phyloP scores from a whole-genome alignment of 1,140 invertebrate species.

The Oedothorax gibbosus region DNA sequence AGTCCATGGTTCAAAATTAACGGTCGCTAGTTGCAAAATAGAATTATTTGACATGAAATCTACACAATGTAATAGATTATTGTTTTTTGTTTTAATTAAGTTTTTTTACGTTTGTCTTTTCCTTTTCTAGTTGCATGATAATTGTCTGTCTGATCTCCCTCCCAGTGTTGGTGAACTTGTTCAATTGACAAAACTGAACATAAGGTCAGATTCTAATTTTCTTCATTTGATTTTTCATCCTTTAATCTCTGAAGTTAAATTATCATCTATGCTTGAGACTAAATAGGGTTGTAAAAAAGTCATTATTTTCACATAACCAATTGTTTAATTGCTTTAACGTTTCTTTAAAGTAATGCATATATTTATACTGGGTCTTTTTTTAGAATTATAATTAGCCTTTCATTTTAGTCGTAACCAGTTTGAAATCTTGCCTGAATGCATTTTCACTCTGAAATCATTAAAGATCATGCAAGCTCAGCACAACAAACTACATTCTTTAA shows the following conservation, averaged over 20 bases:
- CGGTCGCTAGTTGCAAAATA: too few relatives aligned
- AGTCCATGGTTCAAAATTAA: too few relatives aligned
- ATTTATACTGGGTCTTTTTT: too few relatives aligned
- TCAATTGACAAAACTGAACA: constrained; percentile 67
- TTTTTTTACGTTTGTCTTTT: neutral
- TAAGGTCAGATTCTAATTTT: constrained; percentile 64
- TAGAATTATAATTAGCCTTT: constrained; percentile 20
- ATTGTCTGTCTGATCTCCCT: constrained; percentile 74
- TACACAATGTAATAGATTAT: too few relatives aligned
- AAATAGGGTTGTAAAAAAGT: neutral
- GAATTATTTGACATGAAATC: too few relatives aligned
- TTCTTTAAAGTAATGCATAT: too few relatives aligned
- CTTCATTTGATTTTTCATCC: neutral
- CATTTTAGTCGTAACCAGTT: constrained; percentile 69
- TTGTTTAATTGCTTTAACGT: too few relatives aligned
- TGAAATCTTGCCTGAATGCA: constrained; percentile 65
- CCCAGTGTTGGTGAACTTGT: constrained; percentile 65
- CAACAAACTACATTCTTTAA: constrained; percentile 67
- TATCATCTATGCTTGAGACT: neutral
- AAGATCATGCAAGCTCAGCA: constrained; percentile 67
- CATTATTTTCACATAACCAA: neutral
- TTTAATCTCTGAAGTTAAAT: neutral
- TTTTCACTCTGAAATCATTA: constrained; percentile 66
- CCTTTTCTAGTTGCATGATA: constrained; percentile 79
- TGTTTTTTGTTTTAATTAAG: neutral